phyloP scores from a whole-genome alignment of 2,888 invertebrate species.

The Aproaerema taeniolella region DNA sequence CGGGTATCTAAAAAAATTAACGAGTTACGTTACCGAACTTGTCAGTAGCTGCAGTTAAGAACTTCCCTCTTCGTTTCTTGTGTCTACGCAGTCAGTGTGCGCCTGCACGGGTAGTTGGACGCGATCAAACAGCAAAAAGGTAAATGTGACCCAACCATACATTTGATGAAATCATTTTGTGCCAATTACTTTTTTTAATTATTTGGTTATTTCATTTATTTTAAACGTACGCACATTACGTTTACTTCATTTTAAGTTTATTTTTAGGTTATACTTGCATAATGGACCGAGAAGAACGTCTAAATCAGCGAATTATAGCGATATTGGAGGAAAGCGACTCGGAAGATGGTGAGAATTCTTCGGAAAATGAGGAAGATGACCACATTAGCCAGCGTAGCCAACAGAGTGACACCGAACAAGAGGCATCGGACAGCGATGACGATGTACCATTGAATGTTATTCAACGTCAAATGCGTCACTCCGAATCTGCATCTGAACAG shows the following conservation, averaged over 20 bases:
- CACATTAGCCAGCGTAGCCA: neutral
- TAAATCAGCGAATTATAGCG: neutral
- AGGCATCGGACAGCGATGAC: neutral
- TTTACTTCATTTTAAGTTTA: neutral
- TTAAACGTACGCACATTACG: neutral
- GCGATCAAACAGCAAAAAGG: neutral
- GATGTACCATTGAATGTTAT: neutral
- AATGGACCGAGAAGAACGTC: neutral
- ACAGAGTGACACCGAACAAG: neutral
- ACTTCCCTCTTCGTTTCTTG: neutral
- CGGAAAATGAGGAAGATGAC: neutral
- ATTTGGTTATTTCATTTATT: neutral
- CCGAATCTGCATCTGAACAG: neutral
- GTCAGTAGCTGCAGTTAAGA: neutral
- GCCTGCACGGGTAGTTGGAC: neutral
- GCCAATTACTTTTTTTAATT: neutral
- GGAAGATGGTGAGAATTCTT: slow-evolving; percentile 1
- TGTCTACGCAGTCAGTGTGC: neutral
- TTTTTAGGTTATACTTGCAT: neutral
- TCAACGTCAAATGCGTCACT: neutral
- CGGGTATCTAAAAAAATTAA: neutral
- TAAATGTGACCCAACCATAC: neutral
- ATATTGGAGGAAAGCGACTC: slow-evolving; percentile 1
- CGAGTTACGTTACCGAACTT: neutral
- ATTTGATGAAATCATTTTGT: neutral